Conservation (phyloP, 2,113 vertebrate genomes). For the Vidua chalybeata region DNA sequence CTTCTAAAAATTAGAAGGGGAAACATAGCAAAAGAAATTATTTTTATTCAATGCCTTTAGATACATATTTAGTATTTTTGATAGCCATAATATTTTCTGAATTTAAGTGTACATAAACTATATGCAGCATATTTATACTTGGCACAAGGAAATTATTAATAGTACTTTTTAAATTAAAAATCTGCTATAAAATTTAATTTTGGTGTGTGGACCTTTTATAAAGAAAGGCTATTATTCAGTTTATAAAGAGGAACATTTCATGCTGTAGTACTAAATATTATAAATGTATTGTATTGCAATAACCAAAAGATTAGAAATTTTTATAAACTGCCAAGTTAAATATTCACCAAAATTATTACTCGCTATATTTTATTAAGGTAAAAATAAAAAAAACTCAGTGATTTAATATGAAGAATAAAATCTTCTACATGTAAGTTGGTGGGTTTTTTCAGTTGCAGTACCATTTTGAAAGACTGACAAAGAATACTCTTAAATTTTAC, state of each 20-base stretch:
- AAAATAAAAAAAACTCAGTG: background rate
- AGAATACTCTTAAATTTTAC: background rate
- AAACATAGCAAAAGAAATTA: background rate
- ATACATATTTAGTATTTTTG: background rate
- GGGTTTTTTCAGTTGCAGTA: background rate
- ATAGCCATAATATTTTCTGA: background rate
- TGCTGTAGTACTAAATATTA: background rate
- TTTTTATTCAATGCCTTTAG: background rate
- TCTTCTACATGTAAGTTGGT: background rate
- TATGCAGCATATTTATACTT: background rate
- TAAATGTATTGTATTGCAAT: background rate
- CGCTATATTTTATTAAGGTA: background rate
- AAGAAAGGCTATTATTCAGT: background rate
- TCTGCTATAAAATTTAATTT: background rate
- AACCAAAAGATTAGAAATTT: background rate
- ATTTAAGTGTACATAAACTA: background rate
- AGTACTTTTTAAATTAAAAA: background rate
- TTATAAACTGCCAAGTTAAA: background rate
- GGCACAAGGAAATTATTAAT: background rate
- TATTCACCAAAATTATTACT: conserved; percentile 12
- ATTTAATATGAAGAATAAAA: background rate
- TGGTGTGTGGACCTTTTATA: background rate
- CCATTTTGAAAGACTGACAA: background rate
- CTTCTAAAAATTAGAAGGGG: background rate
- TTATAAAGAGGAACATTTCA: background rate